Conservation (phyloP, 2,888 invertebrate species). For the Chrysolina americana region DNA sequence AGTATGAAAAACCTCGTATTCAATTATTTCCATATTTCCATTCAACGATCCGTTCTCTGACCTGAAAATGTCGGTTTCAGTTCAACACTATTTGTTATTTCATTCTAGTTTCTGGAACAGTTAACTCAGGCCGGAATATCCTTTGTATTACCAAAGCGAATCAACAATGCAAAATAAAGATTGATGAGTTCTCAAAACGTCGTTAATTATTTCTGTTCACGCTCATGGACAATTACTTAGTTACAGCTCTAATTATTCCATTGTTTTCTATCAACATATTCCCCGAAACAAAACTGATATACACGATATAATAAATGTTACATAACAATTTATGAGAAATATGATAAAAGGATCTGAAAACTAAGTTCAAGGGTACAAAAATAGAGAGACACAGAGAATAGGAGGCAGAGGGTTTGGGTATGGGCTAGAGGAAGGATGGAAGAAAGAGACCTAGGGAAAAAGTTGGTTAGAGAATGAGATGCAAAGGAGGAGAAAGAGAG, state of each 20-base stretch:
- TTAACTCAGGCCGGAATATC: neutral
- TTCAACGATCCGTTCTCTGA: neutral
- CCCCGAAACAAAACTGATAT: neutral
- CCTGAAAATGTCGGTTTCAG: neutral
- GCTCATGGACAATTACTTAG: neutral
- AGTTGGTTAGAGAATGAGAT: no score
- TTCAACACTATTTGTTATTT: neutral
- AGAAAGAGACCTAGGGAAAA: no score
- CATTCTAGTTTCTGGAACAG: neutral
- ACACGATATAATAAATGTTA: no score
- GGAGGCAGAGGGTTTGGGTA: no score
- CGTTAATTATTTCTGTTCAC: neutral
- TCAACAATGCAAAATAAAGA: constrained; percentile 11
- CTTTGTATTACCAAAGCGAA: constrained; percentile 3
- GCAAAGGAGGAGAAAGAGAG: no score
- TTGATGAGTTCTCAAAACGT: neutral
- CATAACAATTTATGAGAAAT: no score
- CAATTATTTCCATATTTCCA: neutral
- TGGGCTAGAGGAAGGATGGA: no score
- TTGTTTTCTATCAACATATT: neutral
- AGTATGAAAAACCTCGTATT: no score
- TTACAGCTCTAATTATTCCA: neutral
- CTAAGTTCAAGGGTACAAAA: no score
- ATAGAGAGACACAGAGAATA: no score
- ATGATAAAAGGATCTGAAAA: no score